Evolutionary conservation across 2,797 vertebrate genomes (phyloP).

Genomic region (Sebastes miniatus): DNA sequence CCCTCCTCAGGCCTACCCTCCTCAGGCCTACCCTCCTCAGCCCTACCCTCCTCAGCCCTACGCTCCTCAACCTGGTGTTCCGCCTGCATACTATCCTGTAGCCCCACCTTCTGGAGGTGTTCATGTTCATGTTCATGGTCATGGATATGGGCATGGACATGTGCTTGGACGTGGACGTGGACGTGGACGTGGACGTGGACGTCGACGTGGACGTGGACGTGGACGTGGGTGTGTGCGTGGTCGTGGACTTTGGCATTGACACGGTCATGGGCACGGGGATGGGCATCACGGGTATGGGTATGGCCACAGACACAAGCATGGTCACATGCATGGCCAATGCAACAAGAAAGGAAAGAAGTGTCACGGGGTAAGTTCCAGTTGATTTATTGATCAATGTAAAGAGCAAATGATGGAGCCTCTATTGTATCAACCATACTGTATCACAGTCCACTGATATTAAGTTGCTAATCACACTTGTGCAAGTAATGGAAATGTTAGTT

Average conservation of each 20-base stretch:
- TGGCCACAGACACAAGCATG: constrained; percentile 19
- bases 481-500: neutral
- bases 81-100: neutral
- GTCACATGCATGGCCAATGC: constrained; percentile 46
- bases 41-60: constrained; percentile 7
- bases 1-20: neutral
- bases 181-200: rapidly evolving
- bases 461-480: neutral
- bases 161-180: neutral
- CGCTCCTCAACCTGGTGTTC: neutral
- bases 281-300: neutral
- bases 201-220: rapidly evolving
- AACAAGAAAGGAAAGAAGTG: constrained; percentile 40
- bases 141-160: neutral
- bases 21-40: neutral
- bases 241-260: neutral
- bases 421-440: neutral
- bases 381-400: neutral
- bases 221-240: neutral
- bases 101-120: neutral
- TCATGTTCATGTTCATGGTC: neutral
- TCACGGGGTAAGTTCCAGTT: constrained; percentile 36
- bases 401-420: neutral
- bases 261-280: neutral
- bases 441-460: neutral